These are phyloP conservation scores for Dolichotis patagonum DNA, from an alignment of 2,113 vertebrate genomes.

Conservation along the genomic window DNA sequence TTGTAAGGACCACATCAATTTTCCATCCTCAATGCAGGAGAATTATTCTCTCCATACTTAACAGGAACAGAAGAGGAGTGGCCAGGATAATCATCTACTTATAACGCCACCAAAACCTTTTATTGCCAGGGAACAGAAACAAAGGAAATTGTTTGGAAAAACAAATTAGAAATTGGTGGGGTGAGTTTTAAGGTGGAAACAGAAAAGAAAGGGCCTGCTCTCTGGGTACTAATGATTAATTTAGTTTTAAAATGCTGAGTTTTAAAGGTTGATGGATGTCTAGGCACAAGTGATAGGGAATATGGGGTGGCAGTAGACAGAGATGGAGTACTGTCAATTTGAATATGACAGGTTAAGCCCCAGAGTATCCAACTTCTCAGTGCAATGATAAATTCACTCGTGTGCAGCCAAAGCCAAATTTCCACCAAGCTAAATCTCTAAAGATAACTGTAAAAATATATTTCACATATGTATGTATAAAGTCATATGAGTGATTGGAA, in stretches of 20 bases:
- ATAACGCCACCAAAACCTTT: background rate
- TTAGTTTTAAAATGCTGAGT: slow-evolving; percentile 42
- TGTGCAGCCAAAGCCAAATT: background rate
- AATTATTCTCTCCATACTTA: background rate
- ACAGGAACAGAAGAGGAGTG: background rate
- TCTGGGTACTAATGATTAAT: background rate
- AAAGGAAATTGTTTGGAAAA: slow-evolving; percentile 14
- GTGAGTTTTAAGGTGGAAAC: background rate
- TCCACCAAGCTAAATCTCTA: slow-evolving; percentile 1
- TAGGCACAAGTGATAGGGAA: background rate
- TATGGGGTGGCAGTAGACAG: background rate
- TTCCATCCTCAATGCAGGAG: background rate
- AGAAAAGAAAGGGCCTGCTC: background rate
- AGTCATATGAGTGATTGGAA: background rate
- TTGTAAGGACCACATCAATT: background rate
- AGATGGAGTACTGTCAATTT: background rate
- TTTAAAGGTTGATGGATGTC: slow-evolving; percentile 24
- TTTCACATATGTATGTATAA: background rate
- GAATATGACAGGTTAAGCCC: background rate
- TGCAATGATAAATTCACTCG: background rate
- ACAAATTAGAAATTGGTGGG: slow-evolving; percentile 40
- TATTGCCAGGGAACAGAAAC: slow-evolving; percentile 12
- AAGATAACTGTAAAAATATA: background rate
- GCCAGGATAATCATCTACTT: slow-evolving; percentile 16
- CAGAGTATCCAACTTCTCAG: background rate